Evolutionary conservation across 2,113 vertebrate species (phyloP), one percentile per base, ranked within the genome.

Genomic region (Leptobrachium leishanense): DNA sequence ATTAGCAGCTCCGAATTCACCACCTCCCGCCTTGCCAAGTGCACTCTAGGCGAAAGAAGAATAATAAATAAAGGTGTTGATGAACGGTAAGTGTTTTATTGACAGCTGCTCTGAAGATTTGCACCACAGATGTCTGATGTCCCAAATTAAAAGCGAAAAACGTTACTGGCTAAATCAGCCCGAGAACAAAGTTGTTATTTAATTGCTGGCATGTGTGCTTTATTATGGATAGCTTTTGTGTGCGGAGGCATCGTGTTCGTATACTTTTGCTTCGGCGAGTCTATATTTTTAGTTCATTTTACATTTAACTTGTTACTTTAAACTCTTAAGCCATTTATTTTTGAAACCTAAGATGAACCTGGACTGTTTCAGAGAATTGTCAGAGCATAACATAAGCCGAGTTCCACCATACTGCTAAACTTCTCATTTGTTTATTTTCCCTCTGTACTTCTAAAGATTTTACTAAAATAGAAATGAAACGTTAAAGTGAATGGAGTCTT

Each of bases 261-360:
- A 10, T 54, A 54, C 43, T 9, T n/a, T 72, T 72, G 2, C 20
- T 9, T 70, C 40, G 43, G 68, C 54, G 20, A 44, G 53, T 31
- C 11, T 54, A 54, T 55, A 72, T 54, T 72, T 72, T 72, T 8
- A 72, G 69, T 72, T 55, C 69, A 53, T 54, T 50, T 39, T 70
- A 10, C 69, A 72, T 72, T 72, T 54, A 72, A 72, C 44, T 53
- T 72, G 46, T 72, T 39, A 54, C 69, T 72, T 74, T 74, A 74
- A 80, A 74, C 63, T 74, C 64, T 74, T 80, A 74, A 80, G 77
- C 77, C 77, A 80, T 80, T 80, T 80, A 73, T 80, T 80, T 80
- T 70, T 74, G 71, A 80, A 80, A 80, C 77, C 77, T 66, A 80
- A 74, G 77, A 80, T 80, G 77, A 80, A 80, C 77, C 71, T 80